Conservation (phyloP, 2,113 vertebrate genomes). For the Osmerus eperlanus region DNA sequence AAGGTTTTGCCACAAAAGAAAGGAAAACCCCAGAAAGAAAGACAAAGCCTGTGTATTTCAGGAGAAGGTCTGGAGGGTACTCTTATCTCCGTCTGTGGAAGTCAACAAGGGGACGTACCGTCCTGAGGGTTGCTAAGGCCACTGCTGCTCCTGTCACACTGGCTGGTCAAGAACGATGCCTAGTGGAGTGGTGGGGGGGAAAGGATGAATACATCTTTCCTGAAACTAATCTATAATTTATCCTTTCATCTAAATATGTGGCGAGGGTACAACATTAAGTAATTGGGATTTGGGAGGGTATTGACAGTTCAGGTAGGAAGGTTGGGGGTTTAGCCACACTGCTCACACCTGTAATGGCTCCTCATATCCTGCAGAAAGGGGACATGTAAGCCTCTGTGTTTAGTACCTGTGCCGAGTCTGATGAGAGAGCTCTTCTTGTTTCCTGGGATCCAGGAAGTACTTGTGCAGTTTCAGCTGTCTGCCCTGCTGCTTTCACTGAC, state of each 20-base stretch:
- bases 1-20: background rate
- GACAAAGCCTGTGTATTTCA: slow-evolving; percentile 62
- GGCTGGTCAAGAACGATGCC: slow-evolving; percentile 83
- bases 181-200: slow-evolving; percentile 50
- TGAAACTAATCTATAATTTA: background rate
- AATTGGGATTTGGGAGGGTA: no score
- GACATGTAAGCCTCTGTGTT: background rate
- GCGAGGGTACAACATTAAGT: background rate
- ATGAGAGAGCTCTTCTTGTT: slow-evolving; percentile 66
- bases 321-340: no score
- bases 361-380: no score
- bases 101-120: slow-evolving; percentile 92
- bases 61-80: slow-evolving; percentile 79
- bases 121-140: slow-evolving; percentile 95
- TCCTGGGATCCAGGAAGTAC: slow-evolving; percentile 72
- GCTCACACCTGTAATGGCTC: no score
- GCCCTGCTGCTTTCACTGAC: slow-evolving; percentile 80
- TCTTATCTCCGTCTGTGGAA: slow-evolving; percentile 89
- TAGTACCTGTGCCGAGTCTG: slow-evolving; percentile 78
- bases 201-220: no score
- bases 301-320: no score
- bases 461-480: slow-evolving; percentile 78
- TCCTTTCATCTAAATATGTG: background rate
- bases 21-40: slow-evolving; percentile 23
- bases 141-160: slow-evolving; percentile 91